Conservation (phyloP, 2,113 vertebrate genomes). For the Sceloporus tristichus region DNA sequence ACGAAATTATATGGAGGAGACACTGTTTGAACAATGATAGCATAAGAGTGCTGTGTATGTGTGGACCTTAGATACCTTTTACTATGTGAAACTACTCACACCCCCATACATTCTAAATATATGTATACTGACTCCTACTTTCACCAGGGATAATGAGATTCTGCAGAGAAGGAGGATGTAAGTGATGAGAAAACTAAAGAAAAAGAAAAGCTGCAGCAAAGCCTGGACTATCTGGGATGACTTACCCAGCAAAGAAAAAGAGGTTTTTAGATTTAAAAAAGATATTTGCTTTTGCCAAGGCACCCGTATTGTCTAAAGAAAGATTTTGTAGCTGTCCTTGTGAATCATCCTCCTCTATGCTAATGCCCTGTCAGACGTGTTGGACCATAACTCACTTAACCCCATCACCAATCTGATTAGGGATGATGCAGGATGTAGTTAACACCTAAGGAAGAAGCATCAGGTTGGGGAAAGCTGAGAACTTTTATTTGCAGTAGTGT, state of each 20-base stretch:
- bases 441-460: too few relatives aligned
- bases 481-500: too few relatives aligned
- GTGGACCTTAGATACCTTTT: slow-evolving; percentile 66
- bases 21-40: slow-evolving; percentile 69
- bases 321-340: neutral
- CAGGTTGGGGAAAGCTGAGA: too few relatives aligned
- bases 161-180: slow-evolving; percentile 53
- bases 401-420: too few relatives aligned
- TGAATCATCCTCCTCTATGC: neutral
- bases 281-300: neutral
- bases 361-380: neutral
- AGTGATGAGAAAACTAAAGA: slow-evolving; percentile 58
- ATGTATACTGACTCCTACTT: slow-evolving; percentile 66
- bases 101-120: slow-evolving; percentile 71
- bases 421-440: too few relatives aligned
- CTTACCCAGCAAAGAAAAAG: slow-evolving; percentile 33
- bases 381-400: neutral
- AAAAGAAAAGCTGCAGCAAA: slow-evolving; percentile 66
- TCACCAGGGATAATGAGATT: slow-evolving; percentile 66
- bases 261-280: neutral
- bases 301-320: neutral
- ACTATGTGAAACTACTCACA: slow-evolving; percentile 71
- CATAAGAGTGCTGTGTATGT: slow-evolving; percentile 55
- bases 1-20: slow-evolving; percentile 56
- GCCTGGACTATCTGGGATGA: slow-evolving; percentile 32